These are phyloP conservation scores for Brachionus asplanchnoidis DNA, from an alignment of 1,140 invertebrate genomes.

Conservation along the genomic window DNA sequence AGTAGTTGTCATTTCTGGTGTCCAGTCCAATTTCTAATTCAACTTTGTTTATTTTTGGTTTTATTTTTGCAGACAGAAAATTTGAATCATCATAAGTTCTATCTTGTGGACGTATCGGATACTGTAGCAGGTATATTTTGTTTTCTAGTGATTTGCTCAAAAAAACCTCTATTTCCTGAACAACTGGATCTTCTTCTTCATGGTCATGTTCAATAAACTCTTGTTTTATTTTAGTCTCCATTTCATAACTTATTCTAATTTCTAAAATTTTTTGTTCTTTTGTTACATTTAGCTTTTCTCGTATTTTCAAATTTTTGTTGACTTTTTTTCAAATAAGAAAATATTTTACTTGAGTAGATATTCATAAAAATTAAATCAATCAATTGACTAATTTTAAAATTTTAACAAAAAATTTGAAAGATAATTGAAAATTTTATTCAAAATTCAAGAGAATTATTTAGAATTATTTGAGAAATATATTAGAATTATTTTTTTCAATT, in stretches of 20 bases:
- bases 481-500: too few species aligned
- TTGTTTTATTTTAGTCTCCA: not conserved
- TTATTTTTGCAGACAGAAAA: not conserved
- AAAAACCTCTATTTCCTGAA: slow-evolving; percentile 26
- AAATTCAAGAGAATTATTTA: too few species aligned
- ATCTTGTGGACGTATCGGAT: slow-evolving; percentile 32
- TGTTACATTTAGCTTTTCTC: not conserved
- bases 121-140: slow-evolving; percentile 32
- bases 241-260: not conserved
- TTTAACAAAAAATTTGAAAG: too few species aligned
- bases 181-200: slow-evolving; percentile 15
- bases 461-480: too few species aligned
- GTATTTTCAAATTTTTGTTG: not conserved
- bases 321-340: too few species aligned
- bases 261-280: not conserved
- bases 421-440: too few species aligned
- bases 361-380: too few species aligned
- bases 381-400: too few species aligned
- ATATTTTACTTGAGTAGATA: too few species aligned
- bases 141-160: slow-evolving; percentile 4
- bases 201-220: not conserved
- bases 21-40: slow-evolving; percentile 22
- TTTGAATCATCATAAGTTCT: not conserved
- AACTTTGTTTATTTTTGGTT: slow-evolving; percentile 30
- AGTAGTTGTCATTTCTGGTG: slow-evolving; percentile 33